Base-by-base conservation (phyloP, 2,888 invertebrate species). In the Xylota segnis region DNA sequence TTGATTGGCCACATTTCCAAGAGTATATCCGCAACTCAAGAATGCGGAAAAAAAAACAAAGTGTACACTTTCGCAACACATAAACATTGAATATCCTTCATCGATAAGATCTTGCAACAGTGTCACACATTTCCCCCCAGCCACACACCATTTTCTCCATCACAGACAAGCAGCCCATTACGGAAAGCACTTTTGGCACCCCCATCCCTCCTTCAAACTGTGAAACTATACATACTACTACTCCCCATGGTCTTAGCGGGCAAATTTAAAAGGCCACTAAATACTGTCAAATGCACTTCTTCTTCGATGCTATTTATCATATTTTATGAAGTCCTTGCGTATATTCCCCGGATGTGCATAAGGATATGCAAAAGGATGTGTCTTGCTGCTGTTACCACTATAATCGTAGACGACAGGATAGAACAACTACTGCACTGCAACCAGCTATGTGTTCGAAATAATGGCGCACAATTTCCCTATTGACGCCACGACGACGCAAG, bases 261-360 rank as follows among this genome's bases (percentile, higher is more conserved):
- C 16, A 70, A 70, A 68, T 82, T 63, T 70, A 68, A 75, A 75
- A 50, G 40, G 47, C 61, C 70, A 82, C 75, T 82, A 59, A 82
- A 70, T 68, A 58, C 75, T 75, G 81, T 75, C 81, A 82, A 75
- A 66, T 82, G 68, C 75, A 75, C 68, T 75, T 63, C 63, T 65
- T 52, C 76, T 27, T 72, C 45, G 45, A 72, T 61, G 59, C 78
- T 83, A 75, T 83, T 83, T 83, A 83, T 83, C 78, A 87, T 83
- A 87, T 75, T 83, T 87, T 83, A 83, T 77, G 71, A 59, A 87
- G 78, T 83, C 74, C 83, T 72, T 77, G 72, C 76, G 47, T 75
- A 58, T 75, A 66, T 68, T 72, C 56, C 34, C 40, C 27, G 37
- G 56, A 68, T 70, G 52, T 68, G 76, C 77, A 63, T 27, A 72